Base-by-base conservation (phyloP, 2,888 invertebrate genomes). In the Mesoligia furuncula region DNA sequence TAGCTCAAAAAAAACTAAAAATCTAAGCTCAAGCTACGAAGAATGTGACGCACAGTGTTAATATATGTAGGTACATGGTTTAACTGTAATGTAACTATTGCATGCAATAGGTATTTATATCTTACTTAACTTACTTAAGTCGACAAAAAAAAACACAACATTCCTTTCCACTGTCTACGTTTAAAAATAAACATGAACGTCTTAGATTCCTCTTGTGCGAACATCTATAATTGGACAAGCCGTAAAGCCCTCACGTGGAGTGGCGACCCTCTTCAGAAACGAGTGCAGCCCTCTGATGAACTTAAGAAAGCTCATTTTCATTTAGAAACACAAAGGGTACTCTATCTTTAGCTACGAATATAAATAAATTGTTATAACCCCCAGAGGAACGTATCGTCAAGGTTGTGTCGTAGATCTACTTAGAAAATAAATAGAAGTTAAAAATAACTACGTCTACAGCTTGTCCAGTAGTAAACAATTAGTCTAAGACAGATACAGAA, bases 141-240 rank as follows among this genome's bases (percentile, higher is more conserved):
- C 6, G 17, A n/a, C 20, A n/a, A 59, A 54, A 64, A 68, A 20
- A 71, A 65, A 59, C 17, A 51, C 8, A 65, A 68, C 24, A 24
- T 17, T 27, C 51, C 20, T 64, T 59, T 57, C 57, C 31, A 61
- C 36, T 73, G 65, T 83, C 65, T 76, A 45, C 59, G 27, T 83
- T 83, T 77, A 77, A 54, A 83, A 80, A 80, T 81, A 84, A 79
- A 73, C 59, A 36, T n/a, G 62, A 74, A 61, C 48, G 17, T 73
- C 73, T 73, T 78, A 83, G 73, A 24, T 54, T 54, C 54, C 93
- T 93, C 91, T 93, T 87, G 87, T 88, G 88, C 93, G 93, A 95
- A 94, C 92, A 93, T 93, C 92, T 95, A 94, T 95, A 95, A 95
- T 95, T 96, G 95, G 94, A 94, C 93, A 93, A 91, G 91, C 93